phyloP scores from a whole-genome alignment of 2,888 invertebrate species.

The Punctoribates punctum region DNA sequence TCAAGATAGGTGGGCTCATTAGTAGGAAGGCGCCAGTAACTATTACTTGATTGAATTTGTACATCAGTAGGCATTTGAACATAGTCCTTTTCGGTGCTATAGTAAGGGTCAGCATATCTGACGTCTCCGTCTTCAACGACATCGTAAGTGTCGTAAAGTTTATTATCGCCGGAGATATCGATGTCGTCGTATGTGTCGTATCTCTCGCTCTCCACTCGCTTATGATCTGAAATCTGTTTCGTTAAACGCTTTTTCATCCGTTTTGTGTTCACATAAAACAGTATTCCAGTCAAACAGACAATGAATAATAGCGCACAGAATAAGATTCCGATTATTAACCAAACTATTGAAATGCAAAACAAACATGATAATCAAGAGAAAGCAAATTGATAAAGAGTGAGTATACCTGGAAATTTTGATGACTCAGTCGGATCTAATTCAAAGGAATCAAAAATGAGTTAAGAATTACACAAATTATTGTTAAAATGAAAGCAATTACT shows the following conservation, averaged over 20 bases:
- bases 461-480: not conserved
- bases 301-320: not conserved
- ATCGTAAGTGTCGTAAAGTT: slow-evolving; percentile 10
- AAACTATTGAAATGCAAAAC: not conserved
- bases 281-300: not conserved
- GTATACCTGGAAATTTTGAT: slow-evolving; percentile 25
- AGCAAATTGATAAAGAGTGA: not conserved
- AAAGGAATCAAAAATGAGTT: not conserved
- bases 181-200: slow-evolving; percentile 14
- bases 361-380: not conserved
- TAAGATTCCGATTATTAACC: not conserved
- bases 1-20: not conserved
- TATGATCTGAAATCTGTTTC: not conserved
- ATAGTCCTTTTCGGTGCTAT: not conserved
- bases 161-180: not conserved
- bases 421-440: slow-evolving; percentile 24
- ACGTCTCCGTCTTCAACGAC: not conserved
- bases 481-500: slow-evolving; percentile 8
- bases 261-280: slow-evolving; percentile 2
- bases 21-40: slow-evolving; percentile 8
- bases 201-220: not conserved
- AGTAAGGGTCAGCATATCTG: slow-evolving; percentile 24
- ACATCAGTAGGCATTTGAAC: not conserved
- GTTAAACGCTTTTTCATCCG: not conserved
- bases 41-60: not conserved